A percentile compares a stretch with the other conserved stretches of the same genome.
These are phyloP conservation scores for Halcyon malimbica DNA, from an alignment of 2,113 vertebrate genomes.

Conservation along the genomic window DNA sequence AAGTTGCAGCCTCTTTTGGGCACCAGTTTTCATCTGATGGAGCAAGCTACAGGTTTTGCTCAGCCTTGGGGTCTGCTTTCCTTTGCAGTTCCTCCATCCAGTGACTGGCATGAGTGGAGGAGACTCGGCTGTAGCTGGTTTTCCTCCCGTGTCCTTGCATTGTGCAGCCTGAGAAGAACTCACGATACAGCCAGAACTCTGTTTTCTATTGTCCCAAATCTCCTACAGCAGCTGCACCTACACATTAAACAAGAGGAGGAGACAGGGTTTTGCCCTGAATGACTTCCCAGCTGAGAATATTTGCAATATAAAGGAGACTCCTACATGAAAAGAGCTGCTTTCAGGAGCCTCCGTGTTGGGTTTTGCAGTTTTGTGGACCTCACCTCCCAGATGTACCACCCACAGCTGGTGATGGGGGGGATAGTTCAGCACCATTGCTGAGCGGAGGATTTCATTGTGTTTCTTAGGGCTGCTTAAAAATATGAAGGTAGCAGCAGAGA, in stretches of 20 bases:
- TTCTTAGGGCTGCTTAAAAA: background rate
- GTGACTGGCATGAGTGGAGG: background rate
- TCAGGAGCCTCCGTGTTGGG: background rate
- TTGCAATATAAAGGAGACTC: background rate
- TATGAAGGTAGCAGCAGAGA: background rate
- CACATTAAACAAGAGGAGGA: background rate
- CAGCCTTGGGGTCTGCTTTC: background rate
- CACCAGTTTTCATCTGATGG: background rate
- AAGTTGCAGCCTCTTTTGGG: background rate
- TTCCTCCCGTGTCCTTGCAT: background rate
- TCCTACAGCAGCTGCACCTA: background rate
- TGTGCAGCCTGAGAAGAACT: background rate
- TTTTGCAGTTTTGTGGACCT: background rate
- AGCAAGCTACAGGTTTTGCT: background rate
- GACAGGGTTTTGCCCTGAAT: background rate
- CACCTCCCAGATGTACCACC: background rate
- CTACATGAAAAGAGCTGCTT: background rate
- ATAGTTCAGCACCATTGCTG: background rate
- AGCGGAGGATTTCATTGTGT: background rate
- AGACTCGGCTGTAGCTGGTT: background rate
- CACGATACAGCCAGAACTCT: background rate
- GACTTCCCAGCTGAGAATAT: background rate
- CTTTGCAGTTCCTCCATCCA: background rate
- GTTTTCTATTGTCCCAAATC: background rate
- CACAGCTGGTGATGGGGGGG: accelerated